These are phyloP conservation scores for Istiophorus platypterus DNA, from an alignment of 2,113 vertebrate species.

Conservation along the genomic window DNA sequence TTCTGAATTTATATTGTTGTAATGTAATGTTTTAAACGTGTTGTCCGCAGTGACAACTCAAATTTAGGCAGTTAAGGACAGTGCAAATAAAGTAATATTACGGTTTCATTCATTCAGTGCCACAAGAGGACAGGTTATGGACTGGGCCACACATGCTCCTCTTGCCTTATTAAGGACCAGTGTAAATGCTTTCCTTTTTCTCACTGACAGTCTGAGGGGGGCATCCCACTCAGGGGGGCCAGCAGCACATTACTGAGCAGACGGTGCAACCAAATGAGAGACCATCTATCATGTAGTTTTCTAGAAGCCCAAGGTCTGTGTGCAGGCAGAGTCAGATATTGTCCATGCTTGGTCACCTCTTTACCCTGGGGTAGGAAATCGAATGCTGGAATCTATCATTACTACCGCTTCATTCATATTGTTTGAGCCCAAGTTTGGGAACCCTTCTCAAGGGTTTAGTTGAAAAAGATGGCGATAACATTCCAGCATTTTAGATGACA, in stretches of 20 bases:
- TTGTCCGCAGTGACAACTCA: constrained; percentile 5
- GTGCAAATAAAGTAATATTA: constrained; percentile 36
- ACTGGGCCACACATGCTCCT: constrained; percentile 63
- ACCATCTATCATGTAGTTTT: constrained; percentile 72
- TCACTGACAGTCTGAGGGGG: constrained; percentile 42
- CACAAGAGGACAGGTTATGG: constrained; percentile 34
- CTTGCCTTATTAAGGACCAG: constrained; percentile 58
- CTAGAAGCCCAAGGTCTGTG: constrained; percentile 22
- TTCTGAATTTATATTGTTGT: neutral
- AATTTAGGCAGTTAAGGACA: constrained; percentile 17
- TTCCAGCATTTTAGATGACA: neutral
- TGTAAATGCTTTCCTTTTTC: constrained; percentile 77
- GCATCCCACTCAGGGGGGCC: neutral
- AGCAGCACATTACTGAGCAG: constrained; percentile 57
- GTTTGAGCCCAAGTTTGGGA: neutral
- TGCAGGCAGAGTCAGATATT: constrained; percentile 31
- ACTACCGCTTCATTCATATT: neutral
- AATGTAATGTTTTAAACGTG: neutral
- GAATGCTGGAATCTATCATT: neutral
- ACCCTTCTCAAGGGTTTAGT: neutral
- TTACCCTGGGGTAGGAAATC: constrained; percentile 19
- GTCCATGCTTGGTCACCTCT: constrained; percentile 34
- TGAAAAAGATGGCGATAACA: neutral
- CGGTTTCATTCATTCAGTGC: constrained; percentile 51
- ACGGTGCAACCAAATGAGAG: constrained; percentile 51